Conservation (phyloP, 2,888 invertebrate genomes). For the Cheilosia urbana region DNA sequence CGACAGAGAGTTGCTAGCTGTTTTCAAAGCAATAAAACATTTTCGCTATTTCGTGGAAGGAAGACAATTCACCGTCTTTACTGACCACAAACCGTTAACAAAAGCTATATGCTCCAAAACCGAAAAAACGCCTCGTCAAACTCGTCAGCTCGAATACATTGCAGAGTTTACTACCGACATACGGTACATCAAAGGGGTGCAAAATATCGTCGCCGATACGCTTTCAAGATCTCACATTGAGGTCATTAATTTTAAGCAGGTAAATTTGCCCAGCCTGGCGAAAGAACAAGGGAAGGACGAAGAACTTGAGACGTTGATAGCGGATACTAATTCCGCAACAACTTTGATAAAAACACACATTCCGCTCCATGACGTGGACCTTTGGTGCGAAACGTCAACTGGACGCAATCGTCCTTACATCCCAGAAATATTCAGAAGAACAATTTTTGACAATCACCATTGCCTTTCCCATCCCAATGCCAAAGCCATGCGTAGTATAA, state of each 20-base stretch:
- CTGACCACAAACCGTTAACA: too few species aligned
- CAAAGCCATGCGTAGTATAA: slow-evolving; percentile 18
- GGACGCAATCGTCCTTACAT: slow-evolving; percentile 10
- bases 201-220: slow-evolving; percentile 33
- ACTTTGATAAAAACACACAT: background rate
- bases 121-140: too few species aligned
- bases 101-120: too few species aligned
- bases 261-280: background rate
- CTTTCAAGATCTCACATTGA: slow-evolving; percentile 8
- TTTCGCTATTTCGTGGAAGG: too few species aligned
- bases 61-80: too few species aligned
- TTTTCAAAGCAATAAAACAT: too few species aligned
- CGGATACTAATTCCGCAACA: background rate
- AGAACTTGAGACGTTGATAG: background rate
- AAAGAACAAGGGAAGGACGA: slow-evolving; percentile 18
- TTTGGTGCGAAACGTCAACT: slow-evolving; percentile 3
- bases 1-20: too few species aligned
- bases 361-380: background rate
- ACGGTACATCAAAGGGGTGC: slow-evolving; percentile 20
- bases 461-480: background rate
- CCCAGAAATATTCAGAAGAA: slow-evolving; percentile 10
- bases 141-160: too few species aligned
- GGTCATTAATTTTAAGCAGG: slow-evolving; percentile 5
- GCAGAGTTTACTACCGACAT: slow-evolving; percentile 26
- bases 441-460: slow-evolving; percentile 41